Evolutionary conservation across 2,888 invertebrate genomes (phyloP).

Genomic region (Digitonthophagus gazella): DNA sequence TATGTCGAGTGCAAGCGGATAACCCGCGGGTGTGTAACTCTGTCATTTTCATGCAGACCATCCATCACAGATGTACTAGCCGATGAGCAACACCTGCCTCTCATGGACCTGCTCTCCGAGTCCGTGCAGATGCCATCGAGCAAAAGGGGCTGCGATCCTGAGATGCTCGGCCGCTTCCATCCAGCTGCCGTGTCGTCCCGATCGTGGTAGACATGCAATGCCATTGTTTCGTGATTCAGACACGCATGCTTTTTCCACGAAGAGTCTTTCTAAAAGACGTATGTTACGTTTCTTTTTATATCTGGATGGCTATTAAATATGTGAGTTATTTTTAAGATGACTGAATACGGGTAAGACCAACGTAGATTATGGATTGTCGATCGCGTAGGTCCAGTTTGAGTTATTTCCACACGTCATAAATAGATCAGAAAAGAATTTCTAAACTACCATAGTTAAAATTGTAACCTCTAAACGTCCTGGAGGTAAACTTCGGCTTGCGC

Average conservation of each 20-base stretch:
- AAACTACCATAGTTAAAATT: background rate
- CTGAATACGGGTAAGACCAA: no score
- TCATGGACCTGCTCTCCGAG: background rate
- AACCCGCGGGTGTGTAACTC: no score
- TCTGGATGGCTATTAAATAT: background rate
- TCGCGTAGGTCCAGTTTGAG: background rate
- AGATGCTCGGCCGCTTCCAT: background rate
- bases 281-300: background rate
- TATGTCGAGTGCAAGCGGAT: no score
- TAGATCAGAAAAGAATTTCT: background rate
- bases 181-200: background rate
- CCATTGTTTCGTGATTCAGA: background rate
- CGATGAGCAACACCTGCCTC: background rate
- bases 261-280: background rate
- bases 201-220: background rate
- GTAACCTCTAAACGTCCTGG: background rate
- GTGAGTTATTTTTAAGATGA: no score
- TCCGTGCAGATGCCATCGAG: background rate
- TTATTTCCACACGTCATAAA: background rate
- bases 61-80: background rate
- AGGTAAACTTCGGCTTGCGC: background rate
- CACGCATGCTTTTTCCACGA: background rate
- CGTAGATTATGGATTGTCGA: background rate
- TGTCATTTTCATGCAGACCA: background rate
- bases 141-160: background rate